Base-by-base conservation (phyloP, 2,113 vertebrate genomes). In the Myocastor coypus region DNA sequence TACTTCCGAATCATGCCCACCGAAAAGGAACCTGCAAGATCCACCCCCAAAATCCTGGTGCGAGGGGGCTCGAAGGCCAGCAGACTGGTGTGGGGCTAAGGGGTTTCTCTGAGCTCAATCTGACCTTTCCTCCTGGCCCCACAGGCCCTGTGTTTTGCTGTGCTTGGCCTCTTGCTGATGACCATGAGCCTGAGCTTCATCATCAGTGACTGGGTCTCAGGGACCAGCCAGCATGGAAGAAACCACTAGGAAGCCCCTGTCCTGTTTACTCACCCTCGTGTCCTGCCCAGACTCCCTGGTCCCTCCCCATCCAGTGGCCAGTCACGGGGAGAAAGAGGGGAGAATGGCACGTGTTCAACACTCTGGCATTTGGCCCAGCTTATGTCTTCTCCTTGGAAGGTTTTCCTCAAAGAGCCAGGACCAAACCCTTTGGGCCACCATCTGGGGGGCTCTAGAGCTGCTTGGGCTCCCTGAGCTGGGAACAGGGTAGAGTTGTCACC, bases 181-280 rank as follows among this genome's bases (percentile, higher is more conserved):
- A 98, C 98, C 88, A 99, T 99, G 99, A 99, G 99, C 95, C 97
- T 99, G 98, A 99, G 99, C 97, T 99, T 99, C 98, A 99, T 99
- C 97, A 98, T 99, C 98, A 99, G 98, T 1, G 99, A 99, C 98
- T 99, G 99, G 99, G 98, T 98, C 89, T 98, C 98, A 0, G 99
- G 99, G 0, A 98, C 96, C 19, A 92, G 98, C 95, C 98, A 68
- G 83, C 98, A 98, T 0, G 98, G 98, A 0, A 99, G 99, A 90
- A 99, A 98, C 98, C 99, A 99, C 98, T 99, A 99, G 98, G 91
- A 63, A 34, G 37, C 40, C 69, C 88, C 80, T 30, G 37, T 68
- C 64, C 87, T 42, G 52, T 77, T 57, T 83, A 12, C 61, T 75
- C 10, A 0, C 55, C 84, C 89, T 50, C 7, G 22, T 28, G 34